These are phyloP conservation scores for Chromoteleia sp. DNA, from an alignment of 2,888 invertebrate species.

Conservation along the genomic window DNA sequence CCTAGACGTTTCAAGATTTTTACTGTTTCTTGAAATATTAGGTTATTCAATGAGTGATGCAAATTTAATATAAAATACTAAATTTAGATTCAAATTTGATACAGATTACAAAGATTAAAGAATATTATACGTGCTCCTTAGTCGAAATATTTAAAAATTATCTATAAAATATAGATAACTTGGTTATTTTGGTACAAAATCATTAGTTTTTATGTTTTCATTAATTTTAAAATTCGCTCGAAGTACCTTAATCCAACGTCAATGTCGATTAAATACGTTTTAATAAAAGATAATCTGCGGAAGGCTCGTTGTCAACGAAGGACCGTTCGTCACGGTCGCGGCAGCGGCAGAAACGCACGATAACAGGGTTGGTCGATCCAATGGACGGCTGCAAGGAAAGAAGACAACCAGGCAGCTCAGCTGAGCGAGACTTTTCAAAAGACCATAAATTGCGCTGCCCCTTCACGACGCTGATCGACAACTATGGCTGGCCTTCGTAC, in stretches of 20 bases:
- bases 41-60: too few relatives aligned
- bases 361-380: slow-evolving; percentile 55
- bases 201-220: too few relatives aligned
- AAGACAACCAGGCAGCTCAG: slow-evolving; percentile 45
- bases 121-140: too few relatives aligned
- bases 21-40: too few relatives aligned
- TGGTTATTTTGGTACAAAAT: too few relatives aligned
- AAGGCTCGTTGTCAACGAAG: slow-evolving; percentile 28
- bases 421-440: slow-evolving; percentile 61
- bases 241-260: neutral
- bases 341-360: slow-evolving; percentile 39
- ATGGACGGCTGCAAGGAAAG: slow-evolving; percentile 42
- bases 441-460: slow-evolving; percentile 69
- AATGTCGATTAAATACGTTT: slow-evolving; percentile 12
- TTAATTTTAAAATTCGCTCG: too few relatives aligned
- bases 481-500: slow-evolving; percentile 62
- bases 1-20: too few relatives aligned
- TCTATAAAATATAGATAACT: too few relatives aligned
- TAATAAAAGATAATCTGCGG: slow-evolving; percentile 37
- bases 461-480: slow-evolving; percentile 72
- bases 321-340: slow-evolving; percentile 32
- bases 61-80: too few relatives aligned
- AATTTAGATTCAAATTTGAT: too few relatives aligned
- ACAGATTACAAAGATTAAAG: too few relatives aligned
- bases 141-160: too few relatives aligned